phyloP scores from a whole-genome alignment of 2,113 vertebrate species.

The Micronisus gabar region DNA sequence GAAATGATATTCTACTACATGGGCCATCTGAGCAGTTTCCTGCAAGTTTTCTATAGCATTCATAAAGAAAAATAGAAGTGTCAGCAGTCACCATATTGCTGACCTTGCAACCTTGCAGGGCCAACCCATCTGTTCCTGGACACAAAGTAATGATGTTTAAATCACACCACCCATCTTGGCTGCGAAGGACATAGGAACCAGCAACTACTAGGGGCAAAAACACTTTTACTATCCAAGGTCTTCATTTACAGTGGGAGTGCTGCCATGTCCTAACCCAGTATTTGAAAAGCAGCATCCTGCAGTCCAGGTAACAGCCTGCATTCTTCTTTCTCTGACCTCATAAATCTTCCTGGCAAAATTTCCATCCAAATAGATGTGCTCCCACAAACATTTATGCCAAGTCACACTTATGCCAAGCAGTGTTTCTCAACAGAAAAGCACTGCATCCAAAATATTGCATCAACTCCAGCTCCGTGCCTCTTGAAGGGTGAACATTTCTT shows the following conservation, averaged over 20 bases:
- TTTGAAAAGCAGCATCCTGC: background rate
- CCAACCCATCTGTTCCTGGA: background rate
- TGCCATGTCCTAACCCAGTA: background rate
- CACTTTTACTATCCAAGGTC: background rate
- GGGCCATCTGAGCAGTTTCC: background rate
- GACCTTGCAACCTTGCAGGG: background rate
- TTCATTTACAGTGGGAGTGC: background rate
- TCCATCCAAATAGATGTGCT: slow-evolving; percentile 14
- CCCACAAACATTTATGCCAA: slow-evolving; percentile 49
- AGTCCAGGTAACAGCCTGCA: background rate
- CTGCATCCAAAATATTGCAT: slow-evolving; percentile 35
- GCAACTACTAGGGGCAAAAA: background rate
- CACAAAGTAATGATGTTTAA: background rate
- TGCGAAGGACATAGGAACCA: background rate
- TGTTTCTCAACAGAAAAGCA: background rate
- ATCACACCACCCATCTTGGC: background rate
- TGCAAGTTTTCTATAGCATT: background rate
- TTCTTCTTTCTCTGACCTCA: slow-evolving; percentile 15
- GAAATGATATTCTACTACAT: background rate
- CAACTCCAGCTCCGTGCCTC: background rate
- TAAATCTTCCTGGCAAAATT: slow-evolving; percentile 34
- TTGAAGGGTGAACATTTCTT: background rate
- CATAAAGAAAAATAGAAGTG: background rate
- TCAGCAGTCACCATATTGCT: background rate
- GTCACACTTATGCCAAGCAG: background rate